Conservation (phyloP, 2,888 invertebrate species). For the Drosophila nr. fundita region DNA sequence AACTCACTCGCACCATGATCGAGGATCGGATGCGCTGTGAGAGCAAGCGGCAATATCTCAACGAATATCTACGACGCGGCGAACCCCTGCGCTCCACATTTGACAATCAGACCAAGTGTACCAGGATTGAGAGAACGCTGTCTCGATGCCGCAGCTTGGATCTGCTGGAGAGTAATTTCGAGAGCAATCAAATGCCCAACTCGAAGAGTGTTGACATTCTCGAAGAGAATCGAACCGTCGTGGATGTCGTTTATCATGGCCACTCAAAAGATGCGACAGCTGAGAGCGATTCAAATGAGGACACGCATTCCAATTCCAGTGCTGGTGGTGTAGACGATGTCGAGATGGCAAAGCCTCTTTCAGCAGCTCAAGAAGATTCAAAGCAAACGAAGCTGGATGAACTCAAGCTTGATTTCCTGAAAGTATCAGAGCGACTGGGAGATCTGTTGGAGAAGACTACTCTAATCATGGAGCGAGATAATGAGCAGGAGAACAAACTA, state of each 20-base stretch:
- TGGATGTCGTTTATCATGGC: slow-evolving; percentile 61
- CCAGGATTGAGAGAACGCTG: slow-evolving; percentile 86
- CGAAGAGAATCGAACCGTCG: slow-evolving; percentile 75
- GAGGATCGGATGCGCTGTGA: slow-evolving; percentile 83
- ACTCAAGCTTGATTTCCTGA: slow-evolving; percentile 74
- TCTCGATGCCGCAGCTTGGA: slow-evolving; percentile 91
- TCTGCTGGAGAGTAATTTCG: slow-evolving; percentile 85
- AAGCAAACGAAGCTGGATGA: slow-evolving; percentile 71
- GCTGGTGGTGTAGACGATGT: slow-evolving; percentile 18
- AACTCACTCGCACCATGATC: slow-evolving; percentile 86
- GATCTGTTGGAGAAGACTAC: slow-evolving; percentile 82
- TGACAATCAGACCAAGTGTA: slow-evolving; percentile 84
- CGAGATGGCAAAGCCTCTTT: neutral
- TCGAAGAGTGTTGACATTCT: slow-evolving; percentile 86
- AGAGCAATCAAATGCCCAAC: slow-evolving; percentile 67
- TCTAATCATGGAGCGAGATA: slow-evolving; percentile 82
- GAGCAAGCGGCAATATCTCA: slow-evolving; percentile 88
- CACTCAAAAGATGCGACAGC: slow-evolving; percentile 29
- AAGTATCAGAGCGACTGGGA: slow-evolving; percentile 81
- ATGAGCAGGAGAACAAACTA: slow-evolving; percentile 61
- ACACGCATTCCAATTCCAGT: slow-evolving; percentile 46
- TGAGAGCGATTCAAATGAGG: slow-evolving; percentile 59
- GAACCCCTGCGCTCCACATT: slow-evolving; percentile 87
- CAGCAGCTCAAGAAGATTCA: slow-evolving; percentile 17
- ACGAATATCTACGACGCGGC: slow-evolving; percentile 89